A percentile compares a stretch with the other conserved stretches of the same genome.
These are phyloP conservation scores for Drosophila jambulina DNA, from an alignment of 1,140 invertebrate species.

Conservation along the genomic window DNA sequence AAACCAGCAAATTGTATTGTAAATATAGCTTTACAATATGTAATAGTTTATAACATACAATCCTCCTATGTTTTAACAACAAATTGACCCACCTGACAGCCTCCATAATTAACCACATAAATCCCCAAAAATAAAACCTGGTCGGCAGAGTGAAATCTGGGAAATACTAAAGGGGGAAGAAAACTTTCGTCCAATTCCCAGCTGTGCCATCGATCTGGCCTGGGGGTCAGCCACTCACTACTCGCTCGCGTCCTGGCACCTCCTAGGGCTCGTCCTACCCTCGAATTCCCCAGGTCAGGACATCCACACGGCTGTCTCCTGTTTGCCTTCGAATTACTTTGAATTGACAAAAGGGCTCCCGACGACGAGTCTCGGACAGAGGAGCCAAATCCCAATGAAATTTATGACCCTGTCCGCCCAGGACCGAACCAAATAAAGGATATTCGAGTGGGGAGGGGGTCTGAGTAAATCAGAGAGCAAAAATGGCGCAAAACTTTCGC, in stretches of 20 bases:
- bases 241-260: background rate
- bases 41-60: background rate
- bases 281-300: conserved; percentile 17
- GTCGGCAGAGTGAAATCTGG: background rate
- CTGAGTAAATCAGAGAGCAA: conserved; percentile 51
- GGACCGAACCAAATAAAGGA: conserved; percentile 2
- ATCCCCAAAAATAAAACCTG: background rate
- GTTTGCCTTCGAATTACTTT: conserved; percentile 43
- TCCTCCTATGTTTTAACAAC: no score
- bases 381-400: conserved; percentile 36
- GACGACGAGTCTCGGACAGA: background rate
- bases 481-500: conserved; percentile 53
- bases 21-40: background rate
- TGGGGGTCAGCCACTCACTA: conserved; percentile 14
- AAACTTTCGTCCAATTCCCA: conserved; percentile 26
- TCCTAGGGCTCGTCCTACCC: background rate
- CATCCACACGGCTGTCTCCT: conserved; percentile 17
- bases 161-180: background rate
- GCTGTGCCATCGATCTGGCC: conserved; percentile 32
- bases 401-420: conserved; percentile 40
- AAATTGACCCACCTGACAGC: conserved; percentile 1
- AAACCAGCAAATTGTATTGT: no score
- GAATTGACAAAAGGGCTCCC: conserved; percentile 38
- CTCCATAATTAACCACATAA: conserved; percentile 16
- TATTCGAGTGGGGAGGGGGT: background rate